phyloP scores from a whole-genome alignment of 2,888 invertebrate species.

The Seira ritae region DNA sequence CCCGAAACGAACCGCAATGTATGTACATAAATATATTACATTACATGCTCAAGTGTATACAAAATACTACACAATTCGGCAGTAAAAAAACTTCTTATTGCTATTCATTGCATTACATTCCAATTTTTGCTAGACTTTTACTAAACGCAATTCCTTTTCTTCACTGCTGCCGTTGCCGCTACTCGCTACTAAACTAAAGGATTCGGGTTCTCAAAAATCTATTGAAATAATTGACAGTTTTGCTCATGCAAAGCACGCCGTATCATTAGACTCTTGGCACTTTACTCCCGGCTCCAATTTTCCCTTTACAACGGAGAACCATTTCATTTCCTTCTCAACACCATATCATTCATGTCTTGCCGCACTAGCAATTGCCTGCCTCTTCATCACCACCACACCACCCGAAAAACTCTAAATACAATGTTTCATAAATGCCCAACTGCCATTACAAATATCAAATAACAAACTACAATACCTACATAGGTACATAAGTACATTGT shows the following conservation, averaged over 20 bases:
- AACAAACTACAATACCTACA: no score
- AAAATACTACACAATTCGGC: background rate
- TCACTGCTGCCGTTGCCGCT: no score
- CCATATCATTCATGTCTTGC: constrained; percentile 38
- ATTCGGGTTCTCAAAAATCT: constrained; percentile 23
- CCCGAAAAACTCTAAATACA: no score
- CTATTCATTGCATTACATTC: background rate
- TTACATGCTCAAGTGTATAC: no score
- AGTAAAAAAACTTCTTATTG: background rate
- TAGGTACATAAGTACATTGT: no score
- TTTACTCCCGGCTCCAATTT: constrained; percentile 41
- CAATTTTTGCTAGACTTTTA: background rate
- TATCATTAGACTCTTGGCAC: constrained; percentile 53
- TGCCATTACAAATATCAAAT: no score
- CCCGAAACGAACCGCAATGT: background rate
- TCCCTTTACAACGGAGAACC: background rate
- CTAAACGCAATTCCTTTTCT: background rate
- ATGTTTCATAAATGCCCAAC: no score
- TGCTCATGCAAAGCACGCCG: constrained; percentile 58
- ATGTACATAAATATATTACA: no score
- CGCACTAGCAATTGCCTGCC: constrained; percentile 33
- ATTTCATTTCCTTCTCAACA: constrained; percentile 51
- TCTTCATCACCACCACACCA: no score
- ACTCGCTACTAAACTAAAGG: no score
- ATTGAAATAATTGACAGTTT: constrained; percentile 64